Base-by-base conservation (phyloP, 2,888 invertebrate species). In the Hirtodrosophila confusa region DNA sequence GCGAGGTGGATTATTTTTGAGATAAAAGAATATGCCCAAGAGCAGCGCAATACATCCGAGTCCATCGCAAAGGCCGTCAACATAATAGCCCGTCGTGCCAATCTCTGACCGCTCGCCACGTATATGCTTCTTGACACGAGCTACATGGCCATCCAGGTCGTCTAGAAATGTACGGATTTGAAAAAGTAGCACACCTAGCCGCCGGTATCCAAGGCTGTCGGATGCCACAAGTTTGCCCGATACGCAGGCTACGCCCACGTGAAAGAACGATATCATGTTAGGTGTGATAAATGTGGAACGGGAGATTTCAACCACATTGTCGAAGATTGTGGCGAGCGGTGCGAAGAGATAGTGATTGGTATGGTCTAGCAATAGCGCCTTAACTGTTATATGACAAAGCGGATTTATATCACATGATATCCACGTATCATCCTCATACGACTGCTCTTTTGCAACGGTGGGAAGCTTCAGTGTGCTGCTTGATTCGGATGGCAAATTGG, bases 71-170 rank as follows among this genome's bases (percentile, higher is more conserved):
- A 96, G 90, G 0, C 96, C 97, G 82, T 97, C 97, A 1, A 97
- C 94, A 91, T 95, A 95, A 86, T 96, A 97, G 0, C 97, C 97
- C 0, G 94, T 88, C 0, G 95, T 94, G 0, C 96, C 96, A n/a
- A 96, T 94, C 88, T 96, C 95, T 0, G 96, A 96, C 24, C 94
- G 93, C 90, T 96, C 96, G 0, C 96, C 96, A 66, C 94, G 93
- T 29, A 96, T 94, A 88, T 96, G 93, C 83, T 94, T 95, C 56
- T 95, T 93, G 27, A 94, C 94, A 64, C 97, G 93, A 0, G 97
- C 97, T 3, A 97, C 95, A 86, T 96, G 95, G 0, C 97, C 97
- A 86, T 97, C 97, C 67, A 97, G 91, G 85, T 96, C 96, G 86
- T 97, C 97, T 51, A 97, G 90, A 92, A 96, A 96, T 73, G 96